Percentiles rank a stretch among this genome's conserved stretches.
These are phyloP conservation scores for Dysidea cf. avara DNA, from an alignment of 37 sponge, comb jelly and placozoan genomes.

Conservation along the genomic window DNA sequence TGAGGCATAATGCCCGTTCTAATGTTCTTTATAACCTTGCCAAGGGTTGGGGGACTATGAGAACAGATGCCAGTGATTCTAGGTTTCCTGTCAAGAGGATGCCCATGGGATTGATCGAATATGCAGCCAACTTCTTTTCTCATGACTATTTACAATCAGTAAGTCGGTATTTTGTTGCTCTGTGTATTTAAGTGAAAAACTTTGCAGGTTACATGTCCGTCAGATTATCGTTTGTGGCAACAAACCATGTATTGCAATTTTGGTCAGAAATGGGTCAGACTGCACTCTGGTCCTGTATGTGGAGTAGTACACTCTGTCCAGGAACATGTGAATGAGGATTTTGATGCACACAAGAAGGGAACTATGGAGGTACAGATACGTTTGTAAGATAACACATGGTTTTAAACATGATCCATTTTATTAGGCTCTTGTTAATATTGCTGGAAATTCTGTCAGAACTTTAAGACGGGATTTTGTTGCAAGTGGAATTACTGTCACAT, in stretches of 20 bases:
- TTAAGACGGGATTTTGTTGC: no score
- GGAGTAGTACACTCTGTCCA: no score
- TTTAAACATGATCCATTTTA: neutral
- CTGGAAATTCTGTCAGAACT: no score
- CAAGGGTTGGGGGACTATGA: no score
- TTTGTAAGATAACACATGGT: no score
- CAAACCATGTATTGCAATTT: constrained; percentile 9
- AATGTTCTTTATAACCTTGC: no score
- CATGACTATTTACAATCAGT: neutral
- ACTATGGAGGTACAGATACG: no score
- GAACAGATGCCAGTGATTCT: neutral
- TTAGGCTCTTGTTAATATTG: no score
- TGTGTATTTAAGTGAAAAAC: no score
- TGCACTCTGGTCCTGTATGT: constrained; percentile 2
- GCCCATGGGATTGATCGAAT: constrained; percentile 6
- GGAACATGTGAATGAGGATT: no score
- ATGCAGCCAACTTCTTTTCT: neutral
- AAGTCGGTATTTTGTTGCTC: neutral
- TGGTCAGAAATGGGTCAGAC: neutral
- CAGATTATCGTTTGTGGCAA: constrained; percentile 6
- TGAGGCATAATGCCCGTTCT: neutral
- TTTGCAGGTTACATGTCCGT: neutral
- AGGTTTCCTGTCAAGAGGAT: neutral
- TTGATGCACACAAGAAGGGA: no score
- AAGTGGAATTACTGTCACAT: no score